Conservation (phyloP, 92 coral and sea anemone species). For the Pocillopora grandis region DNA sequence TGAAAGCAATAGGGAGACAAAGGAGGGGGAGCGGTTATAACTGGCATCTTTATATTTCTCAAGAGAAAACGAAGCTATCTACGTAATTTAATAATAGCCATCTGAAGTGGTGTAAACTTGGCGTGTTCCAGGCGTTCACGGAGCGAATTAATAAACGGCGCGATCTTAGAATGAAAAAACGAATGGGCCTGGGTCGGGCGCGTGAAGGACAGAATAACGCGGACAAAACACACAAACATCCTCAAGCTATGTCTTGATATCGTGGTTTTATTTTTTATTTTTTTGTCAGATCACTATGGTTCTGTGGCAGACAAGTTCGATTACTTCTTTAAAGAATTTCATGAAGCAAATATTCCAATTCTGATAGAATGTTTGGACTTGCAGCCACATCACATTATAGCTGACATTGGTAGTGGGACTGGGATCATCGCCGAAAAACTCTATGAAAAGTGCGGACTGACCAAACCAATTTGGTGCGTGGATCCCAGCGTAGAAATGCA, state of each 20-base stretch:
- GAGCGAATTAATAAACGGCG: too few species aligned
- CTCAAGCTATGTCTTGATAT: not conserved
- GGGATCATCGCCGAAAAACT: constrained; percentile 5
- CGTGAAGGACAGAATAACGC: too few species aligned
- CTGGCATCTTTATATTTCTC: too few species aligned
- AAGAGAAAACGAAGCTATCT: too few species aligned
- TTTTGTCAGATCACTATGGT: constrained; percentile 15
- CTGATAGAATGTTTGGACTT: not conserved
- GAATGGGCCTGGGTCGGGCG: too few species aligned
- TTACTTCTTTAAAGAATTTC: not conserved
- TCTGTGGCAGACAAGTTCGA: constrained; percentile 1
- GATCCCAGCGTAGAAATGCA: constrained; percentile 20
- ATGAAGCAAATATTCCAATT: not conserved
- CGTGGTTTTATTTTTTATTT: not conserved
- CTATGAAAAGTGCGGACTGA: not conserved
- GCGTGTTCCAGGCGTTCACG: too few species aligned
- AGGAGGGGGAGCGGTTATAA: too few species aligned
- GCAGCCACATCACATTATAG: not conserved
- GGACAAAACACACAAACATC: too few species aligned
- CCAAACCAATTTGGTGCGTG: constrained; percentile 15
- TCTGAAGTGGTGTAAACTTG: too few species aligned
- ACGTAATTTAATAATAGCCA: too few species aligned
- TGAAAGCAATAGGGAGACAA: too few species aligned
- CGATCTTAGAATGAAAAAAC: too few species aligned
- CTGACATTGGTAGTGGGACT: constrained; percentile 25